Evolutionary conservation across 2,888 invertebrate genomes (phyloP), one percentile per base, ranked within the genome.

Genomic region (Drosophila trichaetosa): DNA sequence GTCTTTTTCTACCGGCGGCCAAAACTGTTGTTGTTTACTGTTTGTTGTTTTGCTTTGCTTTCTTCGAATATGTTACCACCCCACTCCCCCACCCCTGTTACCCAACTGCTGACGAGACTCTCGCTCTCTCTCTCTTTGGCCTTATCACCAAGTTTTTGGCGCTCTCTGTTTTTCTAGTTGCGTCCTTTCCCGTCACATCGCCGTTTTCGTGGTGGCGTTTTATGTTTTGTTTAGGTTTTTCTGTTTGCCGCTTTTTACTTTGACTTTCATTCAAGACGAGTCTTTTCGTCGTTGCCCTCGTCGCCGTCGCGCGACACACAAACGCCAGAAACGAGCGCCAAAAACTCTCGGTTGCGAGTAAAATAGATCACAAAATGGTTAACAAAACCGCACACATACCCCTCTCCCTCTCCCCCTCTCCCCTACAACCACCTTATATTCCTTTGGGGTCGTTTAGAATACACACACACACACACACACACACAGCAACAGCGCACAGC

Each of bases 241-340:
- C 82, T 85, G 85, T 71, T 85, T 91, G 40, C 82, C 87, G 82
- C 70, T 85, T 91, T 91, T 91, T 92, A 91, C 91, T 91, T 91
- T 91, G 91, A 91, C 91, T 91, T 91, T 91, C 92, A 91, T 91
- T 92, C 84, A 91, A 91, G 92, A 92, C 86, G 86, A 86, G 74
- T 78, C 76, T 75, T 73, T 52, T 27, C 71, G 74, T 75, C 75
- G 63, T 38, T 52, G 24, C 63, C 69, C 70, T 56, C 72, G 80
- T 68, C 68, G 64, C 49, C 69, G 67, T 42, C 40, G 70, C 80
- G 76, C 89, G 89, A 86, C 90, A 83, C 83, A 90, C 77, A 90
- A 88, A 90, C 67, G 64, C 73, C 69, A 60, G 76, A 83, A 68
- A 75, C 72, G 78, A 84, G 69, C 82, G 75, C 69, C 78, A 84